Evolutionary conservation across 2,797 vertebrate genomes (phyloP), one percentile per base, ranked within the genome.

Genomic region (Trachops cirrhosus): DNA sequence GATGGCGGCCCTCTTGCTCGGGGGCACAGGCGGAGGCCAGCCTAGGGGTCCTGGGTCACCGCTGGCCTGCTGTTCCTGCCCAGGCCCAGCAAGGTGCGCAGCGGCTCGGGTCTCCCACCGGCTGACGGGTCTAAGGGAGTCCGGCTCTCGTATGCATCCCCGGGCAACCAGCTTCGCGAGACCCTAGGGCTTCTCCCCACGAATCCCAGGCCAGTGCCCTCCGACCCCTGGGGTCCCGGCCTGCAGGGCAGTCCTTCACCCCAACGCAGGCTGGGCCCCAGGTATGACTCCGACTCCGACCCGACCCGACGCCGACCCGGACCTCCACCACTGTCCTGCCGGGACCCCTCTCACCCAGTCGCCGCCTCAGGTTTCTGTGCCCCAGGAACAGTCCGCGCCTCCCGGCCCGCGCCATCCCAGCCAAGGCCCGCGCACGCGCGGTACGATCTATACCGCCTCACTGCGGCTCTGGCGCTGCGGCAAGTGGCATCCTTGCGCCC

Each of bases 341-440:
- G 5, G 37, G 32, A 16, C 5, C 41, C 32, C 34, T 2, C 80
- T 77, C 16, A 77, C 71, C 68, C 2, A 1, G 4, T 1, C 5
- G 44, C 52, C 0, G 15, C 52, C 5, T 39, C 19, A 0, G 15
- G 10, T 21, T 22, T 41, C 84, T 21, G 32, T 1, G 2, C 0
- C 6, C 11, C 2, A 0, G 4, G 4, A 2, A 11, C 22, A 0
- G 19, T 2, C 1, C 0, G 89, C 19, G 15, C 34, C 41, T 5
- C 29, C 2, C 14, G 2, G 9, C 71, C 50, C 15, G 0, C 9
- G 44, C 52, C 21, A 50, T 34, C 26, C 46, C n/a, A 5, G 9
- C 41, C 7, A 5, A 32, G 9, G 14, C 68, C 1, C 0, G 21
- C 34, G 21, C 34, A 16, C 11, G 2, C 15, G 34, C 5, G 14